Base-by-base conservation (phyloP, 2,797 vertebrate genomes). In the Delichon dasypus region DNA sequence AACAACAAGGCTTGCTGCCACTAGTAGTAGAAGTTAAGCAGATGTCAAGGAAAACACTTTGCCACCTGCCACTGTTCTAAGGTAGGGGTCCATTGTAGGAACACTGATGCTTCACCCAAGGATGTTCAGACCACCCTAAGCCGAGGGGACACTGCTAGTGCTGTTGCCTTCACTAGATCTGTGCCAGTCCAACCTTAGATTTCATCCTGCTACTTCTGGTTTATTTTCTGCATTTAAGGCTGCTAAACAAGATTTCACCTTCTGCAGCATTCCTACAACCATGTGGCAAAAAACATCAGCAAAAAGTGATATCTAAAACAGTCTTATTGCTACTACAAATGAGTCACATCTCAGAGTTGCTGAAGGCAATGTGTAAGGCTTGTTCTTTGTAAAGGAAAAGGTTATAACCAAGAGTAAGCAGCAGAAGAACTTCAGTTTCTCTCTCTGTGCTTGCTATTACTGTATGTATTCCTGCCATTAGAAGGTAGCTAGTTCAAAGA, bases 81-180 rank as follows among this genome's bases (percentile, higher is more conserved):
- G 36, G 40, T 23, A 9, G 17, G 29, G 22, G 55, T 85, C 18
- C 9, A 20, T 10, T 68, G 15, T 7, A 45, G 55, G 58, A 82
- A 47, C 3, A 4, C 9, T 36, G 21, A 18, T 47, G 27, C 26
- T 57, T 65, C 45, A 19, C 18, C 16, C 29, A 70, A 47, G 48
- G 51, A n/a, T 67, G 58, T 32, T 87, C 42, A 53, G 54, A 57
- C 4, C 8, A 75, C 40, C 26, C 29, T 36, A 74, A 67, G 19
- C 8, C 4, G 0, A 7, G 14, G 3, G 5, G 1, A 34, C 3
- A 3, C 12, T 7, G 1, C 20, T 57, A 32, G 14, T 73, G 34
- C n/a, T 29, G 4, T 26, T 60, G 47, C 16, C 18, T 85, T 68
- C 47, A 42, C 9, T 34, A 62, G 23, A 25, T 17, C 19, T 74